A percentile compares a stretch with the other conserved stretches of the same genome.
Conservation (phyloP, 2,797 vertebrate species). For the Centroberyx gerrardi region DNA sequence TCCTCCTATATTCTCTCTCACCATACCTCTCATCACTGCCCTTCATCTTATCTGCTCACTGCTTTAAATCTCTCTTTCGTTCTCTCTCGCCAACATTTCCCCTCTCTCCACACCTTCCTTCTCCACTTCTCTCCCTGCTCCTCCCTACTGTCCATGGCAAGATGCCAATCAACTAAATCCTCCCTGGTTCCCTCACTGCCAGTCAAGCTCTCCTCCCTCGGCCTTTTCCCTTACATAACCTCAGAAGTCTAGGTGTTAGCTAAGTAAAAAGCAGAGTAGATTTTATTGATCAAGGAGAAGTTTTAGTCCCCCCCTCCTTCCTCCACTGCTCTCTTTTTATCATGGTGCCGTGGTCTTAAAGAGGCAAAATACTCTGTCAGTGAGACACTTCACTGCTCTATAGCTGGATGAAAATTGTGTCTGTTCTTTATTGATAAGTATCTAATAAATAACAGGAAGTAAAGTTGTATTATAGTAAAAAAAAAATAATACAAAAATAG, state of each 20-base stretch:
- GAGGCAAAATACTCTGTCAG: constrained; percentile 1
- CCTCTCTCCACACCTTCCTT: not conserved
- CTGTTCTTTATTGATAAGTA: too few relatives aligned
- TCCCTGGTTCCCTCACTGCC: constrained; percentile 13
- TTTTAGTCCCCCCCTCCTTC: not conserved
- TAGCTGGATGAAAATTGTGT: too few relatives aligned
- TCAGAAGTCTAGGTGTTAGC: constrained; percentile 12
- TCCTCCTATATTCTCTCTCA: too few relatives aligned
- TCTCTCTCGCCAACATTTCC: too few relatives aligned
- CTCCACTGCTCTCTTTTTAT: not conserved
- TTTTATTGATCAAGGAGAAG: constrained; percentile 19
- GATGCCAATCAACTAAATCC: constrained; percentile 31
- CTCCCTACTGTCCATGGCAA: not conserved
- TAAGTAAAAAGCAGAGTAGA: constrained; percentile 3
- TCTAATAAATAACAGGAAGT: too few relatives aligned
- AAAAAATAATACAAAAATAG: too few relatives aligned
- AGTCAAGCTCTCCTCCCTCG: constrained; percentile 6
- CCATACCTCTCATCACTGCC: too few relatives aligned
- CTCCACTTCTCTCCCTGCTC: not conserved
- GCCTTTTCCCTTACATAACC: constrained; percentile 22
- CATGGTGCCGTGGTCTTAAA: not conserved
- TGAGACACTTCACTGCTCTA: not conserved
- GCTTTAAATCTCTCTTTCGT: too few relatives aligned
- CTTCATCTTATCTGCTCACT: too few relatives aligned
- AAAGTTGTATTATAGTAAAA: too few relatives aligned